Evolutionary conservation across 2,888 invertebrate species (phyloP), one percentile per base, ranked within the genome.

Genomic region (Nycteola revayana): DNA sequence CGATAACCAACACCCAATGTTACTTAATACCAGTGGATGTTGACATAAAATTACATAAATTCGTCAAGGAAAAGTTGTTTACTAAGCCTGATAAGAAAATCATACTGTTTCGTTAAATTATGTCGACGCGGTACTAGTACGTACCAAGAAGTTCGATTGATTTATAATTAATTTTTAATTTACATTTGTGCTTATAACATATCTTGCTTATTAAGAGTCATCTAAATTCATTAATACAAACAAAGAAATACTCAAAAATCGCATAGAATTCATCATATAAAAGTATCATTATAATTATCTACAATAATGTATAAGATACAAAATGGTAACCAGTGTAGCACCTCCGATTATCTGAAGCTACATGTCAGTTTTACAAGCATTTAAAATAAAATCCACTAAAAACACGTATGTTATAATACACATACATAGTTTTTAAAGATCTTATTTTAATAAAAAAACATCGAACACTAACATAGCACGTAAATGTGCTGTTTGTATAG

Each of bases 1-100:
- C 62, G 59, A 75, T 70, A 76, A 77, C 85, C 85, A 86, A 86
- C 85, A 86, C 82, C 85, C 82, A 75, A 68, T 65, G 65, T 69
- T 75, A 84, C 65, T 73, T 55, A 68, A 64, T 66, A 71, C 60
- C 72, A 65, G 64, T 57, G 85, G 84, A 81, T 85, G 85, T 79
- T 78, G 84, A 76, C 71, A 29, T 52, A 36, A 50, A 29, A 43
- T 42, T 43, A 46, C 44, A 56, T 58, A 57, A 54, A 62, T 61
- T 66, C 59, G 58, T 51, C 46, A 42, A 32, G 42, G 44, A 37
- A 49, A 36, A 47, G 36, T 43, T 34, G 32, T 39, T 31, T 36
- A 46, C 45, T 17, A 25, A 36, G 36, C 25, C 21, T 24, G 11
- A 36, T 9, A 27, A 14, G 14, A 14, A 28, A 35, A 26, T 42